A percentile compares a stretch with the other conserved stretches of the same genome.
Evolutionary conservation across 2,113 vertebrate genomes (phyloP).

Genomic region (Cynopterus brachyotis): DNA sequence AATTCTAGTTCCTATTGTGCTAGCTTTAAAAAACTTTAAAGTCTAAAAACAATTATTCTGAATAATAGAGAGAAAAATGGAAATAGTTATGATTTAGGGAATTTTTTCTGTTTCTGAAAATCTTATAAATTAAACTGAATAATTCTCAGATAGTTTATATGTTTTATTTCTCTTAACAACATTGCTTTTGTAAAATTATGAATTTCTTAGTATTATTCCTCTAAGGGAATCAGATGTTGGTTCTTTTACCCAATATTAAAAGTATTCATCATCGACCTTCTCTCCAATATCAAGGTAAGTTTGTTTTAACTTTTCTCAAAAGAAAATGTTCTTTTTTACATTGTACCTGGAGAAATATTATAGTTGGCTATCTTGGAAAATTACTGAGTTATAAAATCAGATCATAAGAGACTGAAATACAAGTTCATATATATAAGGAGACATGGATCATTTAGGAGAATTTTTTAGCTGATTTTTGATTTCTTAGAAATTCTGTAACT

Average conservation of each 20-base stretch:
- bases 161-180: conserved; percentile 23
- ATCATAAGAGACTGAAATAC: not conserved
- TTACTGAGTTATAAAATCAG: not conserved
- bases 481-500: not conserved
- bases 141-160: not conserved
- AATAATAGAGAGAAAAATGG: conserved; percentile 21
- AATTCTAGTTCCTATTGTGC: not conserved
- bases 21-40: not conserved
- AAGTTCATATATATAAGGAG: not conserved
- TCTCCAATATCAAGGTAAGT: not conserved
- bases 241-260: conserved; percentile 45
- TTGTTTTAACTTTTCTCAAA: conserved; percentile 37
- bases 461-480: not conserved
- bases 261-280: conserved; percentile 40
- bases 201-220: conserved; percentile 15
- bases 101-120: conserved; percentile 32
- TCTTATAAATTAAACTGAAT: not conserved
- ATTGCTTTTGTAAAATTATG: conserved; percentile 31
- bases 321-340: not conserved
- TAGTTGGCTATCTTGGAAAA: not conserved
- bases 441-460: not conserved
- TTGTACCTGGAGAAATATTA: not conserved
- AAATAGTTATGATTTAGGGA: not conserved
- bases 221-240: not conserved
- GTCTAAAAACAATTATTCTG: not conserved